Conservation (phyloP, 2,113 vertebrate species). For the Tyrannus savana region DNA sequence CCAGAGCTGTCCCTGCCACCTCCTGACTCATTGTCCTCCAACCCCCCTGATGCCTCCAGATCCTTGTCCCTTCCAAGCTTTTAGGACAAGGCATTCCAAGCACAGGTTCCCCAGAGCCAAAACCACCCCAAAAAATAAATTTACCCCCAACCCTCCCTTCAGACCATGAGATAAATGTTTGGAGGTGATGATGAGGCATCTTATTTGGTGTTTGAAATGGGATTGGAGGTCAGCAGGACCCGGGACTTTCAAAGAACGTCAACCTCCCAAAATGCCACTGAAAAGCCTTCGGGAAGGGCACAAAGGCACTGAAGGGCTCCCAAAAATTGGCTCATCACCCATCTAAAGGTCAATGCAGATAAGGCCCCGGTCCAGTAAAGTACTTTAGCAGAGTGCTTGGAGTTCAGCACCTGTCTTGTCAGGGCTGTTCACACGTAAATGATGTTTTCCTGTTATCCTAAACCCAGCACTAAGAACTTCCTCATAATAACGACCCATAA, state of each 20-base stretch:
- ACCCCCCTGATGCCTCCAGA: fast-evolving
- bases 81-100: background rate
- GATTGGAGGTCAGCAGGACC: background rate
- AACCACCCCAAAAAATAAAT: fast-evolving
- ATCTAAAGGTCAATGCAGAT: background rate
- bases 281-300: background rate
- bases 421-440: background rate
- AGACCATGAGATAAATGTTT: fast-evolving
- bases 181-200: background rate
- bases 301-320: background rate
- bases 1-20: background rate
- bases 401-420: background rate
- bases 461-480: background rate
- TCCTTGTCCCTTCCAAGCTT: background rate
- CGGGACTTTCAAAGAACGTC: background rate
- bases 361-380: background rate
- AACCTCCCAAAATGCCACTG: background rate
- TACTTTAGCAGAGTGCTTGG: background rate
- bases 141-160: background rate
- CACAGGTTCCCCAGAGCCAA: background rate
- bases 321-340: background rate
- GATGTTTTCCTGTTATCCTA: background rate
- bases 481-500: too few species aligned
- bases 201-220: fast-evolving
- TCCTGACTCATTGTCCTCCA: background rate